Base-by-base conservation (phyloP, 2,797 vertebrate genomes). In the Eulemur albifrons region DNA sequence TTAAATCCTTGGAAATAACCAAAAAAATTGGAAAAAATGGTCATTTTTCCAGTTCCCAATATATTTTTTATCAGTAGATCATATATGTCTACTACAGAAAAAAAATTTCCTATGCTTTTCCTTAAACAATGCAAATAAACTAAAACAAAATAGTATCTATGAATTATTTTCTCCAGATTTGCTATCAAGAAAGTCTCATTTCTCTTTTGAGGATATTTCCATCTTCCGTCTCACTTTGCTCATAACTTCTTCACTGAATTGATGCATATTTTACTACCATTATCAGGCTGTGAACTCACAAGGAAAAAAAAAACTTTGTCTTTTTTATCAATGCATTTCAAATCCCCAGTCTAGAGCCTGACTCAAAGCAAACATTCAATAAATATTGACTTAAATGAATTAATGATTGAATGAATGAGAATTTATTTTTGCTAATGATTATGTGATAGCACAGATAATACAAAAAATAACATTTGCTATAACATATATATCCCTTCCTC, bases 341-440 rank as follows among this genome's bases (percentile, higher is more conserved):
- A 67, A 91, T 45, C 5, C 57, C 61, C 4, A 59, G 17, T 18
- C 52, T 5, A n/a, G 27, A 48, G 18, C 25, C 9, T 73, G 13
- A 38, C 12, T 81, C 48, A 43, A 88, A 45, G 40, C 21, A 84
- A 84, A 85, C 27, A 82, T 85, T 95, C 76, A 65, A 21, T 23
- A 86, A 65, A 75, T 54, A 75, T 1, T 84, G 73, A 65, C 25
- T 57, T 88, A 48, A 72, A 40, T 67, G 21, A 77, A 92, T 57
- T 57, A 84, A 86, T 82, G 27, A 81, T 0, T 32, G n/a, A 90
- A 61, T 85, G 23, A 63, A 54, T 59, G n/a, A 90, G 63, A 90
- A 94, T 32, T 73, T 83, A 52, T 23, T 13, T 96, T 70, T 96
- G 81, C 35, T 90, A 65, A 83, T 50, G 48, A 93, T 50, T 81